Evolutionary conservation across 2,797 vertebrate genomes (phyloP).

Genomic region (Diplodus sargus): DNA sequence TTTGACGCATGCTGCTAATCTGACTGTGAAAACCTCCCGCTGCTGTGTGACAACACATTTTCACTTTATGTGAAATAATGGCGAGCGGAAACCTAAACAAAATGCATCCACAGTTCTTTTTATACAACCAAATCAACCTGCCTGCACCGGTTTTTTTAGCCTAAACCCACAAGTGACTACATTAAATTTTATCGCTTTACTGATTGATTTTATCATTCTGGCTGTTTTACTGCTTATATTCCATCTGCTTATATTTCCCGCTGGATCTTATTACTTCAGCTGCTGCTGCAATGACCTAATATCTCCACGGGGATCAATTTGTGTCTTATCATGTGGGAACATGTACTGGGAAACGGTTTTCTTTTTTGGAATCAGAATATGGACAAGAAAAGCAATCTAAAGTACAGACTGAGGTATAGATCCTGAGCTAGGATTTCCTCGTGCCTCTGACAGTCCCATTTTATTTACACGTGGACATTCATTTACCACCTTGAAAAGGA

Average conservation of each 20-base stretch:
- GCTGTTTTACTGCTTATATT: slow-evolving; percentile 20
- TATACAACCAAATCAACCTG: not conserved
- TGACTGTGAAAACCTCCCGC: not conserved
- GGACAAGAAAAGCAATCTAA: slow-evolving; percentile 33
- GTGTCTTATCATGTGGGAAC: slow-evolving; percentile 18
- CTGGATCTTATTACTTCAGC: slow-evolving; percentile 38
- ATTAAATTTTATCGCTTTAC: not conserved
- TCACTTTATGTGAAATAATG: not conserved
- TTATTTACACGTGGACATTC: slow-evolving; percentile 13
- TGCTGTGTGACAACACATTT: too few species aligned
- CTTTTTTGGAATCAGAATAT: not conserved
- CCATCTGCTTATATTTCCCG: slow-evolving; percentile 18
- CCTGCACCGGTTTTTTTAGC: not conserved
- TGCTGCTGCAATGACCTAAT: slow-evolving; percentile 26
- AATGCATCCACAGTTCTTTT: not conserved
- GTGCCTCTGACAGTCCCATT: not conserved
- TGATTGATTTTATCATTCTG: slow-evolving; percentile 10
- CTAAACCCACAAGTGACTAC: not conserved
- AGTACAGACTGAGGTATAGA: not conserved
- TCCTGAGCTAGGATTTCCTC: not conserved
- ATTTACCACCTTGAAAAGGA: slow-evolving; percentile 10
- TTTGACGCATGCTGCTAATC: slow-evolving; percentile 4
- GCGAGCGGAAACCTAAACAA: not conserved
- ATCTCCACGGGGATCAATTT: slow-evolving; percentile 38
- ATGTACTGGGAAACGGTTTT: slow-evolving; percentile 1